These are phyloP conservation scores for Drosophila willistoni DNA, from an alignment of 1,140 invertebrate genomes.

Conservation along the genomic window DNA sequence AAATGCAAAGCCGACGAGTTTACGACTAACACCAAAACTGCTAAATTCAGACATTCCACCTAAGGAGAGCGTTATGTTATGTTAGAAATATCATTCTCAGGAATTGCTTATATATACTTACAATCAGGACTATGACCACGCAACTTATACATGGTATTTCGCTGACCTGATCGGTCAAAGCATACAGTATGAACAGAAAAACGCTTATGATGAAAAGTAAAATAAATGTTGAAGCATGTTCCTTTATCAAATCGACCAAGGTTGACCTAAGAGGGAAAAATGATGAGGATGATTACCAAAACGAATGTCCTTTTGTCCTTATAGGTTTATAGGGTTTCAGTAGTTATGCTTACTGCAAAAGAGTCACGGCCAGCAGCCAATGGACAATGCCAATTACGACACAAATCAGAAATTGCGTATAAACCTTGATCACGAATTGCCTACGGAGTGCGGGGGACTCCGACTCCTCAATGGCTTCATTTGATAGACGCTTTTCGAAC, in stretches of 20 bases:
- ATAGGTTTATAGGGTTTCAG: no score
- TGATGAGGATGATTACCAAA: no score
- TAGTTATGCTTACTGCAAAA: conserved; percentile 17
- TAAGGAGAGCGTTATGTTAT: neutral
- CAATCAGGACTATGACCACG: conserved; percentile 21
- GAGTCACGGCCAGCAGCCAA: conserved; percentile 29
- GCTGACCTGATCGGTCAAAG: conserved; percentile 20
- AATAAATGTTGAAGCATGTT: conserved; percentile 16
- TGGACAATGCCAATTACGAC: conserved; percentile 14
- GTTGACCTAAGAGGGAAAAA: neutral
- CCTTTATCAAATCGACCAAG: neutral
- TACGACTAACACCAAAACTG: conserved; percentile 13
- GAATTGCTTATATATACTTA: conserved; percentile 15
- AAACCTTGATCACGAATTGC: conserved; percentile 17
- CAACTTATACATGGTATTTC: conserved; percentile 23
- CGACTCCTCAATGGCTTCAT: conserved; percentile 24
- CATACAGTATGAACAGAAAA: conserved; percentile 29
- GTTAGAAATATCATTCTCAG: neutral
- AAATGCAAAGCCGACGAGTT: neutral
- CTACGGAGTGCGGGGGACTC: conserved; percentile 33
- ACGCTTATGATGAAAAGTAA: conserved; percentile 25
- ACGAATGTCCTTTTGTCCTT: no score
- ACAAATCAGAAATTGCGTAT: conserved; percentile 7
- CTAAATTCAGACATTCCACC: conserved; percentile 40
- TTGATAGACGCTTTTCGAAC: conserved; percentile 34